These are phyloP conservation scores for Phrynosoma blainvillii DNA, from an alignment of 2,113 vertebrate species.

Conservation along the genomic window DNA sequence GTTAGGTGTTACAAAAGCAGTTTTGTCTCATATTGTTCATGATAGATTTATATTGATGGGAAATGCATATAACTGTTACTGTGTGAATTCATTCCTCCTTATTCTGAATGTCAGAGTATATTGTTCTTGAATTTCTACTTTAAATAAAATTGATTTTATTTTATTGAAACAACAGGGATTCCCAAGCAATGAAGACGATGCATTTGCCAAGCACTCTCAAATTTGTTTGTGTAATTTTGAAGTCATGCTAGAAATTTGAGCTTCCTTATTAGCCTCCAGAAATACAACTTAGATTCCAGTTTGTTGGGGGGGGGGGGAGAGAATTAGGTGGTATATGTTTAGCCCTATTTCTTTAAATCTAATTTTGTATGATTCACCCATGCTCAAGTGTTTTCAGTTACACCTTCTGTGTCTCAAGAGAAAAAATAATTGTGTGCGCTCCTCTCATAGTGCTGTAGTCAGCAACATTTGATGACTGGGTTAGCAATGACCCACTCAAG, in stretches of 20 bases:
- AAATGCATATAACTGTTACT: constrained; percentile 1
- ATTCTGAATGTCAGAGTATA: neutral
- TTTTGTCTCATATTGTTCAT: constrained; percentile 48
- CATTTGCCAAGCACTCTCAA: neutral
- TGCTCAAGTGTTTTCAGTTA: neutral
- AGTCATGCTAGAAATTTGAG: neutral
- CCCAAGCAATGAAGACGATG: neutral
- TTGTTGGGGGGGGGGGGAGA: too few relatives aligned
- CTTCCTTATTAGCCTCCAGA: neutral
- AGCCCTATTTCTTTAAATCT: neutral
- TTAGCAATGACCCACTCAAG: too few relatives aligned
- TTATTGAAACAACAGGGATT: neutral
- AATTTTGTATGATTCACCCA: neutral
- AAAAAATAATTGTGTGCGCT: neutral
- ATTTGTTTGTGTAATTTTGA: neutral
- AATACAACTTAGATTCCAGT: neutral
- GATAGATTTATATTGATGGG: constrained; percentile 56
- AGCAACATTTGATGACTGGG: neutral
- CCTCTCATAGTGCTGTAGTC: neutral
- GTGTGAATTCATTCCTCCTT: neutral
- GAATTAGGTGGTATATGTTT: too few relatives aligned
- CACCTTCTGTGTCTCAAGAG: too few relatives aligned
- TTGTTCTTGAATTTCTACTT: neutral
- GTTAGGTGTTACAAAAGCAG: constrained; percentile 39
- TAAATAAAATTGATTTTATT: neutral